Percentiles rank a stretch among this genome's conserved stretches.
Conservation (phyloP, 2,113 vertebrate species). For the Hippocampus abdominalis region DNA sequence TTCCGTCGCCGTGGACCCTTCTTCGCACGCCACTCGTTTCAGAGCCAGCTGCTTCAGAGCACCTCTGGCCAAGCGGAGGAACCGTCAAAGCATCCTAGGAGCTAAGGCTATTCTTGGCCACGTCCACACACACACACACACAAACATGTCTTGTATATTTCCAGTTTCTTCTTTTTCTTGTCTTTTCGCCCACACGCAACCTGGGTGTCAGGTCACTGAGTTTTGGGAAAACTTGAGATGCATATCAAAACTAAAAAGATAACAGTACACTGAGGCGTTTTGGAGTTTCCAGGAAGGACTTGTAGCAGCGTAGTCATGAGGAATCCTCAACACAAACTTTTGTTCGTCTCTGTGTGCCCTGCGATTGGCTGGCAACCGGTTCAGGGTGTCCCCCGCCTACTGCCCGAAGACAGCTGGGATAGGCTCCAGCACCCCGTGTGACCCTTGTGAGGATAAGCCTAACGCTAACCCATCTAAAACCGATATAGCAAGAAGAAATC, state of each 20-base stretch:
- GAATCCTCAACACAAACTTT: too few relatives aligned
- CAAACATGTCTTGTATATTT: neutral
- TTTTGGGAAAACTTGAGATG: neutral
- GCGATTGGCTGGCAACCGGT: too few relatives aligned
- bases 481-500: neutral
- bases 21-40: conserved; percentile 1
- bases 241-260: neutral
- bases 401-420: too few relatives aligned
- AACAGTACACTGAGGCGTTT: neutral
- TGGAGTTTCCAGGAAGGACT: too few relatives aligned
- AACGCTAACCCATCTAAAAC: neutral
- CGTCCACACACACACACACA: neutral
- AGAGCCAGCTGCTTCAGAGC: neutral
- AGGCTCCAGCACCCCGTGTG: too few relatives aligned
- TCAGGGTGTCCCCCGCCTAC: too few relatives aligned
- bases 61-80: neutral
- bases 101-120: neutral
- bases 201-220: neutral
- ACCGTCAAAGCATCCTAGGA: neutral
- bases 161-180: neutral
- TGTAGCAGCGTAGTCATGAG: too few relatives aligned
- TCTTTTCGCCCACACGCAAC: neutral
- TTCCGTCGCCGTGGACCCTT: neutral
- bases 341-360: too few relatives aligned
- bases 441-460: too few relatives aligned